These are phyloP conservation scores for Cetonia aurata DNA, from an alignment of 2,888 invertebrate species.

Conservation along the genomic window DNA sequence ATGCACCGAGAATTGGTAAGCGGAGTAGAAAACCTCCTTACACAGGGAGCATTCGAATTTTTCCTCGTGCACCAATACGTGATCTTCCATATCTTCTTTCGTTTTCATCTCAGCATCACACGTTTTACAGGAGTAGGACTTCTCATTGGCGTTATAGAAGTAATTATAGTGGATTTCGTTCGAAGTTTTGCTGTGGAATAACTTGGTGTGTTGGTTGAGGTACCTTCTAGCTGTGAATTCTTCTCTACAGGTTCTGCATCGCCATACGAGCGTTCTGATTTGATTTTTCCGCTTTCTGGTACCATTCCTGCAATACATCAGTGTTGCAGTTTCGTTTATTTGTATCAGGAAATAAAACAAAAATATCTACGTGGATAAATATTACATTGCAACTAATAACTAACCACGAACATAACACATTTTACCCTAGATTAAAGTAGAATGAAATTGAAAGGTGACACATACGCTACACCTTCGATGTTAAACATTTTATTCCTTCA, in stretches of 20 bases:
- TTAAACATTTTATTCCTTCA: too few species aligned
- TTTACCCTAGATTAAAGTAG: too few species aligned
- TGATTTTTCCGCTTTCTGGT: conserved; percentile 26
- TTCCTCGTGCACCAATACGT: conserved; percentile 49
- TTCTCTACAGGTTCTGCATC: conserved; percentile 67
- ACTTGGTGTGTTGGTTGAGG: conserved; percentile 68
- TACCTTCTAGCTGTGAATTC: conserved; percentile 69
- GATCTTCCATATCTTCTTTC: conserved; percentile 48
- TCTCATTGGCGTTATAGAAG: conserved; percentile 52
- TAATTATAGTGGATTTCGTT: conserved; percentile 50
- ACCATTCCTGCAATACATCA: conserved; percentile 13
- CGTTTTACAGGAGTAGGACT: conserved; percentile 47
- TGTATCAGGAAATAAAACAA: too few species aligned
- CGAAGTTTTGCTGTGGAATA: conserved; percentile 59
- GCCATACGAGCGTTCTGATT: conserved; percentile 56
- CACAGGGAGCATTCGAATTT: conserved; percentile 41
- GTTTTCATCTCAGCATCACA: conserved; percentile 47
- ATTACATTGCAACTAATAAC: too few species aligned
- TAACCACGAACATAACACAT: too few species aligned
- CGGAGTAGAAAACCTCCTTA: conserved; percentile 58
- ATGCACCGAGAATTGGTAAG: conserved; percentile 62
- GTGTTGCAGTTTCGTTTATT: too few species aligned
- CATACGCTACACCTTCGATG: too few species aligned
- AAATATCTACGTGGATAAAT: too few species aligned
- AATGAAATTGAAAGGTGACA: too few species aligned